These are phyloP conservation scores for Plodia interpunctella DNA, from an alignment of 1,140 invertebrate genomes.

Conservation along the genomic window DNA sequence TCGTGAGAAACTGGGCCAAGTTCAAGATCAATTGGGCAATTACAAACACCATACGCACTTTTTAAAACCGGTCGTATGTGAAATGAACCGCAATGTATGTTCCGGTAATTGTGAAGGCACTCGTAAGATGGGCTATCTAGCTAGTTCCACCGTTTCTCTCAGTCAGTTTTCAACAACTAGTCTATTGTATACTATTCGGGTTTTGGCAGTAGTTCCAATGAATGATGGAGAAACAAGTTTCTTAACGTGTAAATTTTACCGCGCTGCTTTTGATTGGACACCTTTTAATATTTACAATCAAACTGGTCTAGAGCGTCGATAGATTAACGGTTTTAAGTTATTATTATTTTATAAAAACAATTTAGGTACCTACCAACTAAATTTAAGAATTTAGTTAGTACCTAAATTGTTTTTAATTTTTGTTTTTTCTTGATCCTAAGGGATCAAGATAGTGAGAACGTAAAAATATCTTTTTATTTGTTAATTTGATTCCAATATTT, in stretches of 20 bases:
- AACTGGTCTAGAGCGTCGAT: too few species aligned
- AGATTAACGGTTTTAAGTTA: too few species aligned
- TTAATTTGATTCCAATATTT: too few species aligned
- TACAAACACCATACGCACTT: constrained; percentile 6
- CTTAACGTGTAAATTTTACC: neutral
- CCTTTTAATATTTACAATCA: too few species aligned
- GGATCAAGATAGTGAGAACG: too few species aligned
- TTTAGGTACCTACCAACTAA: too few species aligned
- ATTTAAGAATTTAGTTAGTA: too few species aligned
- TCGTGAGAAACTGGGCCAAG: constrained; percentile 66
- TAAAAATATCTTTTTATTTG: too few species aligned
- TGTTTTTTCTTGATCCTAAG: too few species aligned
- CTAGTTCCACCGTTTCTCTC: neutral
- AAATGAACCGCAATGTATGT: constrained; percentile 29
- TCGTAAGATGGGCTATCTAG: constrained; percentile 5
- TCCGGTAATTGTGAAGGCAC: neutral
- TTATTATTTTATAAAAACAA: too few species aligned
- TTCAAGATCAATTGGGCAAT: constrained; percentile 29
- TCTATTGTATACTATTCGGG: constrained; percentile 19
- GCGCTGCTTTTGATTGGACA: neutral
- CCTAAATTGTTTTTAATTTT: too few species aligned
- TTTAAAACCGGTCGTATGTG: constrained; percentile 29
- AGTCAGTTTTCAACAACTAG: constrained; percentile 16
- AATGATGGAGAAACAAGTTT: neutral
- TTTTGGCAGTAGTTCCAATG: neutral